A percentile compares a stretch with the other conserved stretches of the same genome.
These are phyloP conservation scores for Amphibalanus amphitrite DNA, from an alignment of 1,140 invertebrate genomes.

Conservation along the genomic window DNA sequence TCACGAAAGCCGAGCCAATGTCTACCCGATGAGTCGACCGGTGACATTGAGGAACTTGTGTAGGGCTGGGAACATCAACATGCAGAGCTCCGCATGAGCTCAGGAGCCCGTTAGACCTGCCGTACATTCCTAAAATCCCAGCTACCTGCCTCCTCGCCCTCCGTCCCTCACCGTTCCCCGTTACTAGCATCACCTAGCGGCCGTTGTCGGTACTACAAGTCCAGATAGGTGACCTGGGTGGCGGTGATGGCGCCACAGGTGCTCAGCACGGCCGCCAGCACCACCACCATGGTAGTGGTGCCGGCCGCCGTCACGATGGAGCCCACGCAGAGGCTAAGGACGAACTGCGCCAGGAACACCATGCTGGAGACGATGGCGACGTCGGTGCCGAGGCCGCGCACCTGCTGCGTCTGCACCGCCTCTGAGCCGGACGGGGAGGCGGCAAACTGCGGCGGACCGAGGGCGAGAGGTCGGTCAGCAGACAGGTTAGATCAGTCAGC, in stretches of 20 bases:
- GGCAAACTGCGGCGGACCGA: no score
- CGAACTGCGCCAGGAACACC: conserved; percentile 87
- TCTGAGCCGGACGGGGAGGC: background rate
- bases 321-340: conserved; percentile 70
- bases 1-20: no score
- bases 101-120: no score
- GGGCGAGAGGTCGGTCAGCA: no score
- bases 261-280: conserved; percentile 61
- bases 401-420: conserved; percentile 21
- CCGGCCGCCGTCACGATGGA: conserved; percentile 51
- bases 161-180: no score
- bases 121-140: no score
- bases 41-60: no score
- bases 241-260: conserved; percentile 66
- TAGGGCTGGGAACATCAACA: no score
- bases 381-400: conserved; percentile 79
- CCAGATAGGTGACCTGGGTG: conserved; percentile 71
- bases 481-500: no score
- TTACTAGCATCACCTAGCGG: background rate
- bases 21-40: no score
- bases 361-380: conserved; percentile 83
- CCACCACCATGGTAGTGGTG: conserved; percentile 65
- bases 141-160: no score
- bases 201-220: conserved; percentile 39
- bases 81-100: no score